Evolutionary conservation across 2,797 vertebrate genomes (phyloP).

Genomic region (Enteromius radiatus): DNA sequence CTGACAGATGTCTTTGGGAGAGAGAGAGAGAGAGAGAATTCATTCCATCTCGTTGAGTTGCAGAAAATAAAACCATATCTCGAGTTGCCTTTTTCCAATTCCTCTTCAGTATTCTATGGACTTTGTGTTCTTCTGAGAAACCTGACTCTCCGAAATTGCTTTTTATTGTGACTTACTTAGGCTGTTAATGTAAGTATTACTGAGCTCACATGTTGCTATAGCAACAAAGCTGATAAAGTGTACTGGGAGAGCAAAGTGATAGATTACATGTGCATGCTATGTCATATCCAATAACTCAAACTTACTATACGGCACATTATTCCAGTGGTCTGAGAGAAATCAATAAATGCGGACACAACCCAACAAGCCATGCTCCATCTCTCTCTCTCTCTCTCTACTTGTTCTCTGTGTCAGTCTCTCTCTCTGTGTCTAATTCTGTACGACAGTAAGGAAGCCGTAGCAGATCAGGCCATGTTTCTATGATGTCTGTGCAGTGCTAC

Average conservation of each 20-base stretch:
- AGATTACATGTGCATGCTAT: constrained; percentile 92
- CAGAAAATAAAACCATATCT: constrained; percentile 67
- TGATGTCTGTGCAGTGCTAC: constrained; percentile 85
- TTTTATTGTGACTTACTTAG: constrained; percentile 85
- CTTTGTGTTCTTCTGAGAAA: constrained; percentile 75
- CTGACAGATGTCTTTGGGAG: constrained; percentile 73
- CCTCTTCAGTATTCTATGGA: constrained; percentile 75
- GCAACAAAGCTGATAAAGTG: constrained; percentile 87
- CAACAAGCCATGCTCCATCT: constrained; percentile 70
- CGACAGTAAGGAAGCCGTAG: constrained; percentile 74
- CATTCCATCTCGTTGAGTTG: constrained; percentile 72
- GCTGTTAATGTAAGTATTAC: constrained; percentile 86
- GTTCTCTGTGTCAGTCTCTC: constrained; percentile 1
- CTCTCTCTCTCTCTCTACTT: background rate
- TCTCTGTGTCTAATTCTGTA: constrained; percentile 60
- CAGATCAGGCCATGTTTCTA: constrained; percentile 83
- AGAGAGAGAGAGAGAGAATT: constrained; percentile 46
- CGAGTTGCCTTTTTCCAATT: constrained; percentile 67
- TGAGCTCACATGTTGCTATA: constrained; percentile 81
- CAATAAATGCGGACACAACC: constrained; percentile 93
- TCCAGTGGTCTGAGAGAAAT: constrained; percentile 90
- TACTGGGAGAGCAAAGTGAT: constrained; percentile 87
- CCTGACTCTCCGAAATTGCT: constrained; percentile 75
- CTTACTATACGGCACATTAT: constrained; percentile 91
- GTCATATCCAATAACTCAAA: constrained; percentile 99